A percentile compares a stretch with the other conserved stretches of the same genome.
These are phyloP conservation scores for Pyrocephalus nanus DNA, from an alignment of 2,797 vertebrate species.

Conservation along the genomic window DNA sequence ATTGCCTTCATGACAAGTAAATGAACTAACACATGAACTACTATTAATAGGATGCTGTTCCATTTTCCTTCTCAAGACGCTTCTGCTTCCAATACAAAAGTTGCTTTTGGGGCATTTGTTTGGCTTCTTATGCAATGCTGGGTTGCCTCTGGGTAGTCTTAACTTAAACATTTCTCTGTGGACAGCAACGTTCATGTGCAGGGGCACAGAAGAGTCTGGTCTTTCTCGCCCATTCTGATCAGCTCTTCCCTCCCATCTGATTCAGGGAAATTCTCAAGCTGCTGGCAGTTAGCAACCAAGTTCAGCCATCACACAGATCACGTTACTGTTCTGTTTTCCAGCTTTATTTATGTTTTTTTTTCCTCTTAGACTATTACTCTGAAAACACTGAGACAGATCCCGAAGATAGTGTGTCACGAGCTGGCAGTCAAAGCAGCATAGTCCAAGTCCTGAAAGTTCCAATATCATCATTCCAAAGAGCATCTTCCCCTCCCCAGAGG, in stretches of 20 bases:
- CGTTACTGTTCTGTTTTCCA: neutral
- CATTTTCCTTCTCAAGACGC: too few species aligned
- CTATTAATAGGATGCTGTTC: neutral
- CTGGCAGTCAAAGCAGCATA: neutral
- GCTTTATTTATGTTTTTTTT: neutral
- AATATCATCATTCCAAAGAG: neutral
- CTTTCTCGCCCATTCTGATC: neutral
- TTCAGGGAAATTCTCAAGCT: neutral
- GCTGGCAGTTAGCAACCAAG: neutral
- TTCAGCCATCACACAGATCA: neutral
- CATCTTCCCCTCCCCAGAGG: neutral
- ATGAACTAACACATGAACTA: neutral
- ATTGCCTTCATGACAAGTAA: neutral
- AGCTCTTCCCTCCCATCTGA: neutral
- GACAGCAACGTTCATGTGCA: neutral
- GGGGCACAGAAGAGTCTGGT: accelerated
- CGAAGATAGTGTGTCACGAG: neutral
- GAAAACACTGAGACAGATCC: neutral
- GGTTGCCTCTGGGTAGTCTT: too few species aligned
- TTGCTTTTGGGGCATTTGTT: too few species aligned
- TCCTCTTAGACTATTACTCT: neutral
- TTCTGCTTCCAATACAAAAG: too few species aligned
- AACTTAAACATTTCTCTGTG: neutral
- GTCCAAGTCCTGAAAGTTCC: neutral
- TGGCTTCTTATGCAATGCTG: too few species aligned